These are phyloP conservation scores for Acrocera orbiculus DNA, from an alignment of 2,888 invertebrate species.

Conservation along the genomic window DNA sequence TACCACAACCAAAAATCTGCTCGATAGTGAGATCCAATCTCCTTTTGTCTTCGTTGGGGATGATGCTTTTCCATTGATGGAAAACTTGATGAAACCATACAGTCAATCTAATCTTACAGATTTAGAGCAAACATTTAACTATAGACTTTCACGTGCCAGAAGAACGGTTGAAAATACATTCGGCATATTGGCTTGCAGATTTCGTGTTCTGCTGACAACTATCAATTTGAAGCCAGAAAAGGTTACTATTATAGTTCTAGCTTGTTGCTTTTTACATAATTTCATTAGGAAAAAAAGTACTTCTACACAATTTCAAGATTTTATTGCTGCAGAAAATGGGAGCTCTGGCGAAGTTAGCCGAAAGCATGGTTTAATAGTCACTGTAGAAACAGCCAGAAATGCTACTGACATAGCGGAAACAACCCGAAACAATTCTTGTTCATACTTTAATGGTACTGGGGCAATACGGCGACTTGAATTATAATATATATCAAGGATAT, in stretches of 20 bases:
- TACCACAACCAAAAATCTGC: constrained; percentile 6
- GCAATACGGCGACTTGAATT: too few species aligned
- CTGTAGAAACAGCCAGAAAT: too few species aligned
- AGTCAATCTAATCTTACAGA: not conserved
- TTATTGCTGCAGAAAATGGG: too few species aligned
- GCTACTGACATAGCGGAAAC: too few species aligned
- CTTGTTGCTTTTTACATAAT: not conserved
- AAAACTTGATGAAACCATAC: constrained; percentile 9
- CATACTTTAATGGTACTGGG: too few species aligned
- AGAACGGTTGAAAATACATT: constrained; percentile 11
- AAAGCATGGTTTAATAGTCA: too few species aligned
- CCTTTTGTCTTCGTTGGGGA: constrained; percentile 10
- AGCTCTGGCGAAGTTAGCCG: too few species aligned
- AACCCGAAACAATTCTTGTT: too few species aligned
- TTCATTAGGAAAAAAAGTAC: not conserved
- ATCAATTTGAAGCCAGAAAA: not conserved
- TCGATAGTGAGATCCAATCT: constrained; percentile 4
- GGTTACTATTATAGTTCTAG: not conserved
- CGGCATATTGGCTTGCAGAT: constrained; percentile 15
- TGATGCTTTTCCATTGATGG: constrained; percentile 7
- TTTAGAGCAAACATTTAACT: not conserved
- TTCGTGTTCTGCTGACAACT: constrained; percentile 13
- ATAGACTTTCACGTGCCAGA: constrained; percentile 7
- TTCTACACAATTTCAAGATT: too few species aligned
- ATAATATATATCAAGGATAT: too few species aligned